These are phyloP conservation scores for Hycleus cichorii DNA, from an alignment of 1,140 invertebrate genomes.

Conservation along the genomic window DNA sequence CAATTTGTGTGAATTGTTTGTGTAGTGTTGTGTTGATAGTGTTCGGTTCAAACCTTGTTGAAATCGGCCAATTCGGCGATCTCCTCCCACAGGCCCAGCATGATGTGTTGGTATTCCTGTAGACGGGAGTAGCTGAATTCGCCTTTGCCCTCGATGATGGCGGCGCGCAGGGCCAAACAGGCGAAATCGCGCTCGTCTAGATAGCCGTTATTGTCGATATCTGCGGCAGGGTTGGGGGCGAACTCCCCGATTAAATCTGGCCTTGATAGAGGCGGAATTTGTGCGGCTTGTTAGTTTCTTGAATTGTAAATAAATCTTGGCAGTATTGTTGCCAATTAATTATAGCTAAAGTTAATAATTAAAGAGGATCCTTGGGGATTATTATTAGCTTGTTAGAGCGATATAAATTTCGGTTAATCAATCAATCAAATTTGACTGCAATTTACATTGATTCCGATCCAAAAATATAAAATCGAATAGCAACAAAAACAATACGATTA, in stretches of 20 bases:
- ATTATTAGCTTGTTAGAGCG: no score
- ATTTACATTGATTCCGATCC: no score
- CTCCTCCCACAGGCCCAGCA: slow-evolving; percentile 76
- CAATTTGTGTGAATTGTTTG: no score
- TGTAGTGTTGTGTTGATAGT: not conserved
- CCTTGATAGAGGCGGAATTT: no score
- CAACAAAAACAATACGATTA: not conserved
- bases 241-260: not conserved
- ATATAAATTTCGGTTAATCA: no score
- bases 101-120: slow-evolving; percentile 71
- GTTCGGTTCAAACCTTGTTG: slow-evolving; percentile 58
- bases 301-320: not conserved
- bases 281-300: no score
- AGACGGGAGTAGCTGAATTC: slow-evolving; percentile 61
- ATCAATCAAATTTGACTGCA: no score
- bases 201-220: slow-evolving; percentile 77
- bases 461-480: slow-evolving; percentile 2
- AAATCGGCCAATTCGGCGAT: slow-evolving; percentile 75
- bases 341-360: not conserved
- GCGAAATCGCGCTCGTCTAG: slow-evolving; percentile 74
- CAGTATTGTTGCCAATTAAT: not conserved
- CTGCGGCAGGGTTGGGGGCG: slow-evolving; percentile 41
- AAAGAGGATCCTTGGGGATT: not conserved
- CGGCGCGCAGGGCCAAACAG: slow-evolving; percentile 70
- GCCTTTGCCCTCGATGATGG: slow-evolving; percentile 72